phyloP scores from a whole-genome alignment of 2,888 invertebrate genomes.

The Caenorhabditis sp. region DNA sequence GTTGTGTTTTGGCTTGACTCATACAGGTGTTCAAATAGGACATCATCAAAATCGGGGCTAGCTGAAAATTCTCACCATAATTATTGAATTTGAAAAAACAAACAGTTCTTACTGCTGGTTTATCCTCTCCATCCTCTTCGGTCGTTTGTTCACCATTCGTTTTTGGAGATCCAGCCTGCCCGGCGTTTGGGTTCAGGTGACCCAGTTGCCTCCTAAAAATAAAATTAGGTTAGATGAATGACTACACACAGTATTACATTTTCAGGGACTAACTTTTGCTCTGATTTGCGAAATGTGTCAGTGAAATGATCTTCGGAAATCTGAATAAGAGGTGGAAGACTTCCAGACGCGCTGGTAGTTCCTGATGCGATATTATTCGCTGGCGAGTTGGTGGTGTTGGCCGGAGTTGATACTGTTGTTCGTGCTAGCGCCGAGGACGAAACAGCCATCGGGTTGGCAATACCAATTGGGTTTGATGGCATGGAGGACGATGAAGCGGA shows the following conservation, averaged over 20 bases:
- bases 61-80: conserved; percentile 49
- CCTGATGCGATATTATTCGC: neutral
- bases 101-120: conserved; percentile 41
- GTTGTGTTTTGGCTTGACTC: conserved; percentile 57
- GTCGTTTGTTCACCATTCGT: neutral
- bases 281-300: conserved; percentile 43
- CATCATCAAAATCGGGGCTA: conserved; percentile 64
- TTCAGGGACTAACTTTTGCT: conserved; percentile 21
- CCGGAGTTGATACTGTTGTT: neutral
- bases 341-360: conserved; percentile 23
- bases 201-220: conserved; percentile 16
- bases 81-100: conserved; percentile 3
- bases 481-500: conserved; percentile 7
- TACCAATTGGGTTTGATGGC: conserved; percentile 30
- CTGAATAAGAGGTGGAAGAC: conserved; percentile 41
- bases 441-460: conserved; percentile 32
- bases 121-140: conserved; percentile 32
- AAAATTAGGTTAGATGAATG: neutral
- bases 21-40: conserved; percentile 67
- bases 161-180: neutral
- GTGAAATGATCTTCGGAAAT: conserved; percentile 54
- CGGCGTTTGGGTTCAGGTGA: neutral
- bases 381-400: neutral
- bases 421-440: conserved; percentile 2
- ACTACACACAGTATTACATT: neutral